A percentile compares a stretch with the other conserved stretches of the same genome.
Evolutionary conservation across 2,888 invertebrate genomes (phyloP).

Genomic region (Heliconius charithonia): DNA sequence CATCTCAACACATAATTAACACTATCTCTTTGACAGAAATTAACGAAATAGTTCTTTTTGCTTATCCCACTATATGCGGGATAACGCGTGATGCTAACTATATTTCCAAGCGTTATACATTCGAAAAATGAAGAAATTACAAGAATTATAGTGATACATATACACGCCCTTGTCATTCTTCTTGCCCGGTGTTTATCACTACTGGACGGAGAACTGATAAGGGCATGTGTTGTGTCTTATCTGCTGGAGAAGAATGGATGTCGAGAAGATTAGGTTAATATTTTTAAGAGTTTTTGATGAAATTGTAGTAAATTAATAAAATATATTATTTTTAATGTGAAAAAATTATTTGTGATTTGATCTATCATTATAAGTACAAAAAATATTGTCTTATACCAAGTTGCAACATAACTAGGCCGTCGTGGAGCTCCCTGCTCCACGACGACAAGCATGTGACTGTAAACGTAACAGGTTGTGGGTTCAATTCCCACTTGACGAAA

Average conservation of each 20-base stretch:
- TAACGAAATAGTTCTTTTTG: not conserved
- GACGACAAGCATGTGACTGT: not conserved
- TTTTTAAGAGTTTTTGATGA: not conserved
- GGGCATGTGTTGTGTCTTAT: conserved; percentile 88
- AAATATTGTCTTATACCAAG: no score
- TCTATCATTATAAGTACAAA: no score
- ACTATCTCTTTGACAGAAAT: not conserved
- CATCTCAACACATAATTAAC: no score
- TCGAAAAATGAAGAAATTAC: conserved; percentile 1
- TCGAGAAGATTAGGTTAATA: not conserved
- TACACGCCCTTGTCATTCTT: conserved; percentile 96
- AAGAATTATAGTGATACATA: conserved; percentile 47
- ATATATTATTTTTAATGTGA: no score
- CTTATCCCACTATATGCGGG: not conserved
- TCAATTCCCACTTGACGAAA: not conserved
- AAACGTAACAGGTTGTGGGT: not conserved
- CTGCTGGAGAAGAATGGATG: conserved; percentile 46
- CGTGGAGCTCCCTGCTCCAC: not conserved
- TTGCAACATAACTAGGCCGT: not conserved
- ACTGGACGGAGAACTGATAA: conserved; percentile 99
- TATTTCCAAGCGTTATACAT: not conserved
- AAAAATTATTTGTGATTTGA: no score
- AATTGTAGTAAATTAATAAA: not conserved
- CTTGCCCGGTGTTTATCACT: conserved; percentile 91
- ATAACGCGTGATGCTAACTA: not conserved